phyloP scores from a whole-genome alignment of 2,797 vertebrate genomes.

The Pagetopsis macropterus region DNA sequence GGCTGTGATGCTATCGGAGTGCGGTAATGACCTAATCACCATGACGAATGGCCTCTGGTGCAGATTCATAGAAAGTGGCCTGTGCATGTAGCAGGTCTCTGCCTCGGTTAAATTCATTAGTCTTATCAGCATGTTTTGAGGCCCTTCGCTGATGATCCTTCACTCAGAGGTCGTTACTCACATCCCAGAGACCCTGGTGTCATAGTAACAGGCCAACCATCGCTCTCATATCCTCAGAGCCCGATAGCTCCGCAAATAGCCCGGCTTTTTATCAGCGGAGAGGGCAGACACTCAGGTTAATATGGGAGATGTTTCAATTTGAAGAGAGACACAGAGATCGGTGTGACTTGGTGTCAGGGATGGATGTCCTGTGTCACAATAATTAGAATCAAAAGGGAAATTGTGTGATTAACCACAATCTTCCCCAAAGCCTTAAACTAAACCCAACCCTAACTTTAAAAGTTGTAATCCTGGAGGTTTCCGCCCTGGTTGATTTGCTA shows the following conservation, averaged over 20 bases:
- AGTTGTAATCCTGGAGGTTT: background rate
- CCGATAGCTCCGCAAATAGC: constrained; percentile 44
- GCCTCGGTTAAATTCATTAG: constrained; percentile 61
- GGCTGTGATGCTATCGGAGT: constrained; percentile 38
- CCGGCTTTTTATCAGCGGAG: constrained; percentile 21
- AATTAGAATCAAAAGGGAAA: constrained; percentile 33
- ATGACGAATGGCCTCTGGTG: constrained; percentile 56
- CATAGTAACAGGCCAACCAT: constrained; percentile 61
- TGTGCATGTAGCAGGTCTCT: constrained; percentile 32
- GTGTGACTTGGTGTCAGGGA: constrained; percentile 45
- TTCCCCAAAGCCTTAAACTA: background rate
- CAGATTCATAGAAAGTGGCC: constrained; percentile 34
- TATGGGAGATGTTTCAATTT: constrained; percentile 76
- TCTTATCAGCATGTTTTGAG: constrained; percentile 74
- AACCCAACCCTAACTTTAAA: background rate
- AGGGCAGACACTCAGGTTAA: constrained; percentile 76
- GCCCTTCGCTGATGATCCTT: constrained; percentile 58
- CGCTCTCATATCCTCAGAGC: constrained; percentile 74
- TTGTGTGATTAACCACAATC: constrained; percentile 9
- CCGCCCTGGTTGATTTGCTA: background rate
- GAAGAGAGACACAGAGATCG: constrained; percentile 70
- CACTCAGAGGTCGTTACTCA: constrained; percentile 67
- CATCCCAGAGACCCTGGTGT: constrained; percentile 54
- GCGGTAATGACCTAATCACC: constrained; percentile 59
- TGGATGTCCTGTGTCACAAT: constrained; percentile 35